Evolutionary conservation across 2,888 invertebrate genomes (phyloP).

Genomic region (Ophion costatus): DNA sequence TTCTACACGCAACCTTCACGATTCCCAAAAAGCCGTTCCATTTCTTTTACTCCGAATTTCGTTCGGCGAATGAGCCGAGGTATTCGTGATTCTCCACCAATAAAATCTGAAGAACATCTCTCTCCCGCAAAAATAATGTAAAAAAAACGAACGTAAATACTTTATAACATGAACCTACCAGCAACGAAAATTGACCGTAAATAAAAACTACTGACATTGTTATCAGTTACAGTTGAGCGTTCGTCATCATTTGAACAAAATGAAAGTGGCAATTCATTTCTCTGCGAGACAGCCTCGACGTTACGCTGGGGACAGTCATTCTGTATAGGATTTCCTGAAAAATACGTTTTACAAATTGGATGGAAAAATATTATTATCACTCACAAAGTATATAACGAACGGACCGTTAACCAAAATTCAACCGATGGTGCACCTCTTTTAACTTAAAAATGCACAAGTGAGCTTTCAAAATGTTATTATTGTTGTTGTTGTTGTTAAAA

Average conservation of each 20-base stretch:
- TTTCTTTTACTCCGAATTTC: too few relatives aligned
- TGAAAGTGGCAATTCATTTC: constrained; percentile 20
- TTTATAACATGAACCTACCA: constrained; percentile 2
- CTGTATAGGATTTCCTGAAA: constrained; percentile 10
- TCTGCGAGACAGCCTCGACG: neutral
- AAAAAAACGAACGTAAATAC: constrained; percentile 4
- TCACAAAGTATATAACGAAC: constrained; percentile 1
- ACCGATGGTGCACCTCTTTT: neutral
- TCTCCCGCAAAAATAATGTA: too few relatives aligned
- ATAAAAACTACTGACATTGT: constrained; percentile 23
- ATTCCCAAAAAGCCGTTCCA: too few relatives aligned
- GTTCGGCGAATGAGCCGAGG: too few relatives aligned
- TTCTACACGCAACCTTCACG: too few relatives aligned
- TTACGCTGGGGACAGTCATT: constrained; percentile 4
- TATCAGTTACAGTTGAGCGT: neutral
- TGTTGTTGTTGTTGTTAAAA: neutral
- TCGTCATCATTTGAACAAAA: constrained; percentile 8
- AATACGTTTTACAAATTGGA: constrained; percentile 9
- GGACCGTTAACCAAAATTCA: constrained; percentile 19
- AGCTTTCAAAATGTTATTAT: constrained; percentile 4
- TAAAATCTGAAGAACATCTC: too few relatives aligned
- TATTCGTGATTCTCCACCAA: too few relatives aligned
- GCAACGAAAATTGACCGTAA: constrained; percentile 25
- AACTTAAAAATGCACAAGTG: neutral
- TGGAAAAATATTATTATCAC: constrained; percentile 28